Conservation (phyloP, 2,113 vertebrate species). For the Thryonomys swinderianus region DNA sequence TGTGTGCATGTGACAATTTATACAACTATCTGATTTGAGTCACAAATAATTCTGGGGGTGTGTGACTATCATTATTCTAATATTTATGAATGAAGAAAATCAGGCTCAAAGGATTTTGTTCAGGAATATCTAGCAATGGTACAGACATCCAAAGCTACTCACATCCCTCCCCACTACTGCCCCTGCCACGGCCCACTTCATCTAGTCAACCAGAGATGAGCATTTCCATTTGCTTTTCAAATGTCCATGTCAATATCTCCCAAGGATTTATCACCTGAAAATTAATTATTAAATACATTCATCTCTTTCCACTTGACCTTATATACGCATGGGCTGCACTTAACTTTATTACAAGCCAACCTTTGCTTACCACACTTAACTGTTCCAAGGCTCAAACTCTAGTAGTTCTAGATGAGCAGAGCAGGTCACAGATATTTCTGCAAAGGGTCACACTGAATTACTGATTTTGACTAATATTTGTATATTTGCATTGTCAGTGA, state of each 20-base stretch:
- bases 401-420: background rate
- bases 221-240: background rate
- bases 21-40: background rate
- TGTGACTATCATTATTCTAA: background rate
- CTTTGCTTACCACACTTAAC: background rate
- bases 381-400: background rate
- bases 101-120: background rate
- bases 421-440: background rate
- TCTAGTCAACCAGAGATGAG: background rate
- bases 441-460: background rate
- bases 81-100: background rate
- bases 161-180: background rate
- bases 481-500: background rate
- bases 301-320: conserved; percentile 35
- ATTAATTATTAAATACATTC: conserved; percentile 42
- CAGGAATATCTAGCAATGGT: background rate
- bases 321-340: background rate
- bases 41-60: background rate
- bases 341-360: conserved; percentile 4
- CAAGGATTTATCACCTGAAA: conserved; percentile 5
- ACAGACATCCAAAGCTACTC: background rate
- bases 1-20: background rate
- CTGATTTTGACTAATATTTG: background rate
- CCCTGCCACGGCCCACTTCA: background rate
- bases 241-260: background rate